phyloP scores from a whole-genome alignment of 2,797 vertebrate species.

The Delichon dasypus region DNA sequence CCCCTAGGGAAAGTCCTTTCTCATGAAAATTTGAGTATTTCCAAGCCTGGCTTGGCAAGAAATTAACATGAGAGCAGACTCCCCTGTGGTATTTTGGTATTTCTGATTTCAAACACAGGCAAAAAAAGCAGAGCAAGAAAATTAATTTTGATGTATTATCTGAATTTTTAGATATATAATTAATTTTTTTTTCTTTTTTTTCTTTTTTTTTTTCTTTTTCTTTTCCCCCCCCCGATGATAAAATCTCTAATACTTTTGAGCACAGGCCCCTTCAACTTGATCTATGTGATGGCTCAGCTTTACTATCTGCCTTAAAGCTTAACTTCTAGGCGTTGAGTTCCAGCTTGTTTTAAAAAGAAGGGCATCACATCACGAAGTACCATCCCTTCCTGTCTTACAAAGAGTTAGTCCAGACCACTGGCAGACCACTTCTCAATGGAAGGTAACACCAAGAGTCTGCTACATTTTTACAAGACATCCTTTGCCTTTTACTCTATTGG shows the following conservation, averaged over 20 bases:
- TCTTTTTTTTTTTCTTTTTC: neutral
- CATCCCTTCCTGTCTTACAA: neutral
- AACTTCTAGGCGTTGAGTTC: neutral
- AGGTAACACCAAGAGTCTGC: neutral
- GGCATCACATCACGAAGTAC: neutral
- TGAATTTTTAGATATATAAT: neutral
- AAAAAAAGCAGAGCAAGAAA: neutral
- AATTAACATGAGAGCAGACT: slow-evolving; percentile 27
- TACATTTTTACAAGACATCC: neutral
- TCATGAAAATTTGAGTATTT: slow-evolving; percentile 46
- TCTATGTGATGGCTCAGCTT: neutral
- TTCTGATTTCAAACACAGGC: slow-evolving; percentile 19
- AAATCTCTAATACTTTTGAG: neutral
- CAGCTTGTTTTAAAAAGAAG: neutral
- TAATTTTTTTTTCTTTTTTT: neutral
- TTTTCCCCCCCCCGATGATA: neutral
- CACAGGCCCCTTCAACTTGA: neutral
- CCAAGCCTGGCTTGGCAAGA: slow-evolving; percentile 56
- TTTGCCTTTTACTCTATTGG: neutral
- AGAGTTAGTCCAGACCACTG: neutral
- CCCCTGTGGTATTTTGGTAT: slow-evolving; percentile 49
- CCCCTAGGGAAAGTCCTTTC: slow-evolving; percentile 43
- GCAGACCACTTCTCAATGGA: neutral
- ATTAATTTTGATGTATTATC: neutral
- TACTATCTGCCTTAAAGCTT: neutral